Base-by-base conservation (phyloP, 2,113 vertebrate species). In the Promerops cafer region DNA sequence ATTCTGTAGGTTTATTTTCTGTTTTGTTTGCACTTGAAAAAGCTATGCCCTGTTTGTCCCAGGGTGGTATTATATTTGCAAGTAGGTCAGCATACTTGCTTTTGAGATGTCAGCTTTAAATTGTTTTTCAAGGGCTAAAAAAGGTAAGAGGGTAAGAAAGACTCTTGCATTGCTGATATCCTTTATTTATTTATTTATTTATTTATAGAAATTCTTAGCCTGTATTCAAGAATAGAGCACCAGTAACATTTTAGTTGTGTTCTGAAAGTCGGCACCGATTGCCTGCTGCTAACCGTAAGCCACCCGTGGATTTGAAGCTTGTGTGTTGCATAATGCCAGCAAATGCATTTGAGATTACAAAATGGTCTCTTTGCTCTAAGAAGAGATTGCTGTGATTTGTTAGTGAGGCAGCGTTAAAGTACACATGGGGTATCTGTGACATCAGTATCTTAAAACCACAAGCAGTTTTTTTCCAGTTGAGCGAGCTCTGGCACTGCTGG, bases 331-430 rank as follows among this genome's bases (percentile, higher is more conserved):
- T 96, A 91, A 89, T 76, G 39, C 65, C 75, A 71, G 87, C 84
- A 89, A 92, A 87, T 69, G 87, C 70, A 89, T 82, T 80, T 28
- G 63, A 75, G 89, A 91, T 90, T 95, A 93, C 95, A 87, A 50
- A 94, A 93, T 69, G 87, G 53, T 96, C 65, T 87, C 83, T 84
- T n/a, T 82, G 39, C 77, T 91, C 64, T 68, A 85, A 93, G 63
- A 95, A 69, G 89, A 84, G 81, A 78, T 87, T 87, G 74, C 61
- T 92, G 76, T 70, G 64, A 91, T 89, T 91, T 91, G 74, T 88
- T 79, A 60, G 84, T 37, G n/a, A 82, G 57, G 78, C 65, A 59
- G 49, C 1, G 2, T 57, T 85, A 61, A 90, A 89, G 66, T 65
- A 84, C 42, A 20, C 9, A 15, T 26, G 52, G 33, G 63, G 42